Evolutionary conservation across 2,888 invertebrate species (phyloP).

Genomic region (Heliconius hortense): DNA sequence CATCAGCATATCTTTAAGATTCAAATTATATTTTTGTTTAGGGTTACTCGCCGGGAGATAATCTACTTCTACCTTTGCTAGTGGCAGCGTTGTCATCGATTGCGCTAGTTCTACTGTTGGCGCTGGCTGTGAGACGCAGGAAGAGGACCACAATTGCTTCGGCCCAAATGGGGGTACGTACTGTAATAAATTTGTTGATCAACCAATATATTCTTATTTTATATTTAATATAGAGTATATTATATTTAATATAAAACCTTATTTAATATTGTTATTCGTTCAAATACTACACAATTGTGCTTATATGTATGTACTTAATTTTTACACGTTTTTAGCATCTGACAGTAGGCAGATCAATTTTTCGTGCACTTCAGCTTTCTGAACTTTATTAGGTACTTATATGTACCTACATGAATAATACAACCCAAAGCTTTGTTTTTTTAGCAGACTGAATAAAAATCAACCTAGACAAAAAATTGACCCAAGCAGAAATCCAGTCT

Average conservation of each 20-base stretch:
- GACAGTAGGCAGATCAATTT: background rate
- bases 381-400: background rate
- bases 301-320: background rate
- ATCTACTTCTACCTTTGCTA: constrained; percentile 80
- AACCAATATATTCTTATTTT: background rate
- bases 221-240: background rate
- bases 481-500: background rate
- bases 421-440: background rate
- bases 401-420: background rate
- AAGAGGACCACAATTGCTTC: constrained; percentile 63
- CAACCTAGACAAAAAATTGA: background rate
- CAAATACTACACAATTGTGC: no score
- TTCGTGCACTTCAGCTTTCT: no score
- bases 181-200: background rate
- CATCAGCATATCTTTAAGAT: background rate
- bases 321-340: background rate
- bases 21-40: constrained; percentile 50
- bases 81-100: constrained; percentile 77
- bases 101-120: constrained; percentile 74
- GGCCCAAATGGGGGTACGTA: constrained; percentile 67
- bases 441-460: background rate
- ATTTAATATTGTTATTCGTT: no score
- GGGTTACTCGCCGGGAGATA: constrained; percentile 83
- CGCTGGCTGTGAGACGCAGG: constrained; percentile 76
- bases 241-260: no score